phyloP scores from a whole-genome alignment of 1,140 invertebrate species.

The Drosophila busckii region DNA sequence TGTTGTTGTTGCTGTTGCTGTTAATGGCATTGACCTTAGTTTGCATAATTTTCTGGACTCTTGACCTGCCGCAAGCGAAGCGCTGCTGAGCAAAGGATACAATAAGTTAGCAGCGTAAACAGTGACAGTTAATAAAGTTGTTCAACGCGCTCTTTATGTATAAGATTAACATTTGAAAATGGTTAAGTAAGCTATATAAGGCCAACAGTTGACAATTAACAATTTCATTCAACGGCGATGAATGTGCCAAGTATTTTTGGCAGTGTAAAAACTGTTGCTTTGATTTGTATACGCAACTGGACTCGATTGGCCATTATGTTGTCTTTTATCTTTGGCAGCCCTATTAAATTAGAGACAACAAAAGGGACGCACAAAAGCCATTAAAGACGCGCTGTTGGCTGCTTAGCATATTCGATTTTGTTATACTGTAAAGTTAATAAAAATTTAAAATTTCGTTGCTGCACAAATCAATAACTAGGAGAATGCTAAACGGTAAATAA shows the following conservation, averaged over 20 bases:
- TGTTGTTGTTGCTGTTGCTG: constrained; percentile 27
- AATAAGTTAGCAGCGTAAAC: no score
- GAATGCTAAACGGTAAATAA: constrained; percentile 32
- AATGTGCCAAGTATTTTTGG: no score
- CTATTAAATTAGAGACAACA: constrained; percentile 19
- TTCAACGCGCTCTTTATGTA: no score
- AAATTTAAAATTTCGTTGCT: constrained; percentile 6
- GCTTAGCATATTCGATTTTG: no score
- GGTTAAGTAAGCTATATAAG: no score
- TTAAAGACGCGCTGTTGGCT: constrained; percentile 12
- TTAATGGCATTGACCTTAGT: constrained; percentile 59
- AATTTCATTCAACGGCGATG: no score
- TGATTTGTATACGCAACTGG: no score
- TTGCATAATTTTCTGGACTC: constrained; percentile 70
- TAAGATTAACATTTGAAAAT: no score
- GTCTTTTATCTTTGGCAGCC: constrained; percentile 11
- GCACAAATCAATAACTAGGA: constrained; percentile 30
- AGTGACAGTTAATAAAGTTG: no score
- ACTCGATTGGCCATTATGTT: no score
- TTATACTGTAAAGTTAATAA: constrained; percentile 21
- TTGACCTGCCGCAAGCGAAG: constrained; percentile 58
- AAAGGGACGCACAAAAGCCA: not conserved
- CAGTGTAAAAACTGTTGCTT: no score
- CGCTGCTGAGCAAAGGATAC: not conserved
- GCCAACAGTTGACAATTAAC: no score